Base-by-base conservation (phyloP, 2,888 invertebrate genomes). In the Plebejus anna region DNA sequence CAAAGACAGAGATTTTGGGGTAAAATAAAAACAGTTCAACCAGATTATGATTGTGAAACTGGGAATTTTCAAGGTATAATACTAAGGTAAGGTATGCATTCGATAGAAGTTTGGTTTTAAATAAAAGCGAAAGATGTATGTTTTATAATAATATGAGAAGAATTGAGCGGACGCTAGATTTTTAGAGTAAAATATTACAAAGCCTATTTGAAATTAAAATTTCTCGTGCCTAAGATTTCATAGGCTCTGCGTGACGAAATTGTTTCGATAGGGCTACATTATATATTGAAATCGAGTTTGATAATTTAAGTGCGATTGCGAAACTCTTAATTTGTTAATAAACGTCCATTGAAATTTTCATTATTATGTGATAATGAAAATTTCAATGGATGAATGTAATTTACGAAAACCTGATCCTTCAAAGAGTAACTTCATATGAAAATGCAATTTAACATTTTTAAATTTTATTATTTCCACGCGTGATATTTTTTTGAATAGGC, bases 261-360 rank as follows among this genome's bases (percentile, higher is more conserved):
- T 47, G 16, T 73, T 73, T 61, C 57, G 57, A 36, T 57, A 59
- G 75, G 75, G 61, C 75, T 59, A 42, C 32, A 66, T 38, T 75
- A 57, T 57, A 59, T 59, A 75, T 75, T 61, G 61, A 61, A 75
- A 61, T 59, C 42, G 22, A 42, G 70, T 76, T 76, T 73, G 72
- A 72, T 72, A 73, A 61, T 22, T 22, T 22, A 73, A 47, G 47
- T 59, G 61, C 16, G 51, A 42, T 32, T 73, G 28, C 55, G 16
- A 73, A 73, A 73, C 32, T 32, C 55, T 51, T 11, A 22, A 22
- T 22, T 22, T 22, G 22, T 22, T 22, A 22, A 22, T 22, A 28
- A n/a, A 16, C 28, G 28, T 72, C 28, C 47, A 55, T 55, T 4
- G 9, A 16, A 22, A 47, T 16, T 55, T 51, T 73, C 28, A 16